Evolutionary conservation across 1,140 invertebrate species (phyloP), one percentile per base, ranked within the genome.

Genomic region (Harpegnathos saltator): DNA sequence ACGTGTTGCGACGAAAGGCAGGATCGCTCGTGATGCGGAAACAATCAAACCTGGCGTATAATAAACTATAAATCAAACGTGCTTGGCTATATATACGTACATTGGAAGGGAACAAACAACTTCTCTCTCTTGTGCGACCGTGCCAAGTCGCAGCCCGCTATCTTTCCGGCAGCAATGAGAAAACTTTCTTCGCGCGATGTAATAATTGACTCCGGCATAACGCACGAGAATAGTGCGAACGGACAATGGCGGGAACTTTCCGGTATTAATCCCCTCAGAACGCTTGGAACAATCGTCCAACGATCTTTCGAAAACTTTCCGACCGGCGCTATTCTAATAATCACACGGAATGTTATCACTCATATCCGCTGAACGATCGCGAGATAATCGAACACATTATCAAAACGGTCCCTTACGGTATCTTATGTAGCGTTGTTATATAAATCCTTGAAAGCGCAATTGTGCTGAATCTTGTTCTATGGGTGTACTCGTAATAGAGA

Each of bases 251-350:
- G 29, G 38, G 68, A 68, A 78, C 62, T 78, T 78, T 68, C 29
- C 24, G 15, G 38, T 38, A 78, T 78, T 78, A 78, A 68, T 68
- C 48, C 62, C 29, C 15, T 24, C 12, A 68, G 62, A 68, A 78
- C 7, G 17, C 11, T 54, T 38, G 61, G 15, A 44, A 78, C 62
- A 56, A 77, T 77, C 48, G 38, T 56, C 50, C 63, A 50, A 44
- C 50, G 52, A 68, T 78, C 74, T 56, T 68, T 56, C 29, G 52
- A 78, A 66, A 78, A 78, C 62, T 78, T 68, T 12, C 11, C 26
- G 44, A 77, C 19, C 19, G 9, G 3, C 17, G 38, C 12, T 17
- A 68, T 78, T 38, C 15, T 56, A 78, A 63, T 56, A 72, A 56
- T 77, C 44, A 65, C 26, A 26, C 24, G 3, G 14, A n/a, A 65